Conservation (phyloP, 2,113 vertebrate species). For the Spea bombifrons region DNA sequence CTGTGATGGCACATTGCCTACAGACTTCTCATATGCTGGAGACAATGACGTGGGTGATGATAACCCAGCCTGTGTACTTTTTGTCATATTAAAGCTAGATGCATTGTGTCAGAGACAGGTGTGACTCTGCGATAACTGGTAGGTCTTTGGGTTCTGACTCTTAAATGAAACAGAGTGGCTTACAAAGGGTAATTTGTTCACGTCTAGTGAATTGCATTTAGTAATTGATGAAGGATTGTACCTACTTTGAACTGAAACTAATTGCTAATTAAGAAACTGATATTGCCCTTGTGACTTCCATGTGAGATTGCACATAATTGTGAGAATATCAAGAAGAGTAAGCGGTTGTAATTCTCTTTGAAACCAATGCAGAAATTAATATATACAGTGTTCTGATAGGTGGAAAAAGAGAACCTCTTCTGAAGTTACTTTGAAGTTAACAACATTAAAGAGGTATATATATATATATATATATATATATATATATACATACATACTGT, state of each 20-base stretch:
- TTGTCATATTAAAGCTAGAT: conserved; percentile 46
- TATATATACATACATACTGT: background rate
- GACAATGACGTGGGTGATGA: conserved; percentile 41
- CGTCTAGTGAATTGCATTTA: conserved; percentile 37
- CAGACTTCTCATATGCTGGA: conserved; percentile 49
- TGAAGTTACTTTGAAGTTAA: too few species aligned
- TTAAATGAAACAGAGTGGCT: conserved; percentile 34
- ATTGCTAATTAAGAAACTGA: conserved; percentile 43
- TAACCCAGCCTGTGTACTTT: conserved; percentile 42
- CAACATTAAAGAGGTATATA: too few species aligned
- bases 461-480: background rate
- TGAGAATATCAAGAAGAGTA: background rate
- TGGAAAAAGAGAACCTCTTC: background rate
- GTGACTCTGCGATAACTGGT: conserved; percentile 38
- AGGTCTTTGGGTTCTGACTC: conserved; percentile 18
- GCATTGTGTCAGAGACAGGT: conserved; percentile 47
- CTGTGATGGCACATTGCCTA: background rate
- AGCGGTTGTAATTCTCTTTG: background rate
- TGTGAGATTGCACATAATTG: conserved; percentile 3
- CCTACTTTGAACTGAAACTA: conserved; percentile 30
- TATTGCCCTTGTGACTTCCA: conserved; percentile 3
- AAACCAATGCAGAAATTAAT: background rate
- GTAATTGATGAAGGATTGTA: conserved; percentile 46
- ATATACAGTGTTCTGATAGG: background rate
- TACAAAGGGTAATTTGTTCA: conserved; percentile 51